Evolutionary conservation across 1,140 invertebrate genomes (phyloP).

Genomic region (Zophobas atratus): DNA sequence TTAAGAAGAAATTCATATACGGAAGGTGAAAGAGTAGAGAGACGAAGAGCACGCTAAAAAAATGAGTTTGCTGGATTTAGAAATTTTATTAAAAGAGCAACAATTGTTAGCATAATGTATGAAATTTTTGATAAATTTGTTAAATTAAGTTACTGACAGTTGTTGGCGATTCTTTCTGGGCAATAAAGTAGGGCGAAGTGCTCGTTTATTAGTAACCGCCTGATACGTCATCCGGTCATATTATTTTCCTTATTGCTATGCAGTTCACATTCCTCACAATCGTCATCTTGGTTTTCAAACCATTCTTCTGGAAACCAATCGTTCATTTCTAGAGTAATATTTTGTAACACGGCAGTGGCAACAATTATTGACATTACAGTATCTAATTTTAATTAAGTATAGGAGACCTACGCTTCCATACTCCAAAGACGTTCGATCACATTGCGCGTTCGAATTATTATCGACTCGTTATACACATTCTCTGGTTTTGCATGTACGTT

Average conservation of each 20-base stretch:
- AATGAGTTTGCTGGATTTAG: not conserved
- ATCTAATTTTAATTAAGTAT: not conserved
- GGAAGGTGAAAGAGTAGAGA: not conserved
- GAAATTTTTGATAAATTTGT: too few relatives aligned
- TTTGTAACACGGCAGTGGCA: not conserved
- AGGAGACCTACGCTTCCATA: not conserved
- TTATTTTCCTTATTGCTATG: not conserved
- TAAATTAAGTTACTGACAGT: too few relatives aligned
- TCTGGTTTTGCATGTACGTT: not conserved
- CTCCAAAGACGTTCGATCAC: not conserved
- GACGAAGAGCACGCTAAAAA: not conserved
- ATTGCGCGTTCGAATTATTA: not conserved
- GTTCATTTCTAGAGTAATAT: not conserved
- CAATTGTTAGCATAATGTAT: not conserved
- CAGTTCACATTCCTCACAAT: not conserved
- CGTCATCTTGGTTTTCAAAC: not conserved
- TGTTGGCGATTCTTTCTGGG: too few relatives aligned
- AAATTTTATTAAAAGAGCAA: not conserved
- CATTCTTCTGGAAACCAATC: not conserved
- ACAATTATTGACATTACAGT: not conserved
- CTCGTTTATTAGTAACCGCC: too few relatives aligned
- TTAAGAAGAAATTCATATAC: too few relatives aligned
- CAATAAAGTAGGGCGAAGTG: too few relatives aligned
- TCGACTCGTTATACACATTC: not conserved
- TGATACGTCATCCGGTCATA: not conserved